Evolutionary conservation across 1,140 invertebrate genomes (phyloP), one percentile per base, ranked within the genome.

Genomic region (Aphelenchoides besseyi): DNA sequence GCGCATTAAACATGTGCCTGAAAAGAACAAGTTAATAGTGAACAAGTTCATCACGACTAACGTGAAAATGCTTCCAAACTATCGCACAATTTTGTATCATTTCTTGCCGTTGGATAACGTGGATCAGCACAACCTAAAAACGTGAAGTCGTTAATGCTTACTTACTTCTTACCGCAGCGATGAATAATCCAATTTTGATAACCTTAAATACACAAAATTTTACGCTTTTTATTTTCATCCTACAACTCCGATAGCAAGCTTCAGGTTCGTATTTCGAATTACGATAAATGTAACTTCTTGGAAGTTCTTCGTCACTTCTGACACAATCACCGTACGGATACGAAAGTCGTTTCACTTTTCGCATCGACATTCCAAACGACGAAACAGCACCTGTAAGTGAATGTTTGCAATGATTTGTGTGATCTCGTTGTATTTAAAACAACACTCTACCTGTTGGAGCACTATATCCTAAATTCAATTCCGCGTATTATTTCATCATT

Each of bases 201-300:
- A n/a, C n/a, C n/a, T n/a, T n/a, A n/a, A n/a, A n/a, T n/a, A n/a
- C n/a, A n/a, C n/a, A n/a, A n/a, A n/a, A n/a, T n/a, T n/a, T n/a
- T n/a, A n/a, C n/a, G n/a, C n/a, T n/a, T n/a, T n/a, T n/a, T n/a
- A n/a, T n/a, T n/a, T n/a, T n/a, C n/a, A n/a, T n/a, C n/a, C n/a
- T n/a, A 53, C 81, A 84, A 37, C 71, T 75, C 61, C 80, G 80
- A 64, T 74, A 83, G 61, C 82, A 84, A 41, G 82, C 82, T 70
- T 83, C 81, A 9, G 81, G 82, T 54, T 83, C 81, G 68, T 83
- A 83, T 55, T 83, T 77, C 36, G 79, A 83, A 16, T 77, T 72
- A 48, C 71, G 68, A 48, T 83, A 83, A 41, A 83, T 83, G 67
- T 77, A 80, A 8, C 70, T 35, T 23, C 26, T n/a, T 0, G 80